These are phyloP conservation scores for Artemia franciscana DNA, from an alignment of 1,140 invertebrate species.

Conservation along the genomic window DNA sequence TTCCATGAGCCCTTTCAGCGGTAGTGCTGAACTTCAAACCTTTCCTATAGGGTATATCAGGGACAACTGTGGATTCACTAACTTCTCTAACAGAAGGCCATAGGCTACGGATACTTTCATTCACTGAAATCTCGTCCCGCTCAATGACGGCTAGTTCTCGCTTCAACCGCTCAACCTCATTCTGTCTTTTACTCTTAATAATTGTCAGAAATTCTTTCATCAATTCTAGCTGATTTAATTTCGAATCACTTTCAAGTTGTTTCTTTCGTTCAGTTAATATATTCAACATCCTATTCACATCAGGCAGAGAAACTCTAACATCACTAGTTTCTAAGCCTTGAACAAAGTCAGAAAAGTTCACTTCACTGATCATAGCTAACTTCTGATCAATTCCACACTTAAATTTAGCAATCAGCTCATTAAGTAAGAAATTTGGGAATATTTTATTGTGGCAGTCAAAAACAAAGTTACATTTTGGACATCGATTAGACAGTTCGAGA, in stretches of 20 bases:
- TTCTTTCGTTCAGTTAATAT: slow-evolving; percentile 52
- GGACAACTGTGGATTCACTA: neutral
- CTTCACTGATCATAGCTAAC: slow-evolving; percentile 26
- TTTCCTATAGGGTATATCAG: neutral
- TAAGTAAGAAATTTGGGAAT: slow-evolving; percentile 65
- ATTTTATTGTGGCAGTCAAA: slow-evolving; percentile 39
- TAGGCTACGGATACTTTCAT: slow-evolving; percentile 23
- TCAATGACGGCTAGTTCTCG: slow-evolving; percentile 52
- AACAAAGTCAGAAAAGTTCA: slow-evolving; percentile 19
- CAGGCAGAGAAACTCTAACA: slow-evolving; percentile 41
- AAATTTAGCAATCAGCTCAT: slow-evolving; percentile 55
- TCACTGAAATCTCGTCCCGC: slow-evolving; percentile 51
- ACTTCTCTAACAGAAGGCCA: neutral
- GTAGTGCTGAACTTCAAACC: slow-evolving; percentile 14
- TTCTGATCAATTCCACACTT: slow-evolving; percentile 28
- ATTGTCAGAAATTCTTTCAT: slow-evolving; percentile 62
- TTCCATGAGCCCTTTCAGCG: slow-evolving; percentile 18
- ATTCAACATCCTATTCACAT: slow-evolving; percentile 58
- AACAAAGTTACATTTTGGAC: slow-evolving; percentile 60
- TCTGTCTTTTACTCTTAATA: slow-evolving; percentile 44
- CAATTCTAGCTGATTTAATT: slow-evolving; percentile 47
- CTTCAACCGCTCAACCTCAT: slow-evolving; percentile 37
- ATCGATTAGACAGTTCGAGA: slow-evolving; percentile 49
- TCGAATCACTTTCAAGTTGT: slow-evolving; percentile 50
- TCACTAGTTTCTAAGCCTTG: slow-evolving; percentile 14